These are phyloP conservation scores for Silvanus unidentatus DNA, from an alignment of 2,888 invertebrate species.

Conservation along the genomic window DNA sequence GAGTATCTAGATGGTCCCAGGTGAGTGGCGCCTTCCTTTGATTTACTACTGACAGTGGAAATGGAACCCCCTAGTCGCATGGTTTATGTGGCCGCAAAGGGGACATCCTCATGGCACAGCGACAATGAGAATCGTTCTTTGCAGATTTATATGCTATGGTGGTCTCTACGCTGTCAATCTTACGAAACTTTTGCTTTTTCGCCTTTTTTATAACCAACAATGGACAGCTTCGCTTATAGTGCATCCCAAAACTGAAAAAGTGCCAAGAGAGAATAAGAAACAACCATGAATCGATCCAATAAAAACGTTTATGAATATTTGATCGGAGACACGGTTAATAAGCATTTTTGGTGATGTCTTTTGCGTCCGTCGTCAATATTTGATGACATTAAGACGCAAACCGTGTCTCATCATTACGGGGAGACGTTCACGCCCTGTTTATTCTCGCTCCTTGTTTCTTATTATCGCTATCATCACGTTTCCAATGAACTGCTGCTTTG, in stretches of 20 bases:
- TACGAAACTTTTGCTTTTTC: constrained; percentile 15
- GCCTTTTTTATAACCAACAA: not conserved
- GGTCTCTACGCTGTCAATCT: constrained; percentile 45
- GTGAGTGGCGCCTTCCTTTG: constrained; percentile 46
- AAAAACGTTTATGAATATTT: constrained; percentile 1
- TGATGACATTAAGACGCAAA: constrained; percentile 47
- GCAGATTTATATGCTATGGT: constrained; percentile 38
- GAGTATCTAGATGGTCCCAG: constrained; percentile 39
- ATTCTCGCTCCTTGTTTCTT: constrained; percentile 19
- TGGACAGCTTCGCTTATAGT: no score
- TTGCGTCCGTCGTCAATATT: constrained; percentile 35
- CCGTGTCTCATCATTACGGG: constrained; percentile 45
- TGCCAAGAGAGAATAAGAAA: no score
- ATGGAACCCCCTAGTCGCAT: constrained; percentile 31
- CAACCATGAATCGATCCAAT: constrained; percentile 1
- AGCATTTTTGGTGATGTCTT: constrained; percentile 8
- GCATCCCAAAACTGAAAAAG: no score
- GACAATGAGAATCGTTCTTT: constrained; percentile 40
- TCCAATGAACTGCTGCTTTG: no score
- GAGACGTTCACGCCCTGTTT: constrained; percentile 17
- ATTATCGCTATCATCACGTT: no score
- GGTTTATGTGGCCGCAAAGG: constrained; percentile 40
- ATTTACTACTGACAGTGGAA: constrained; percentile 44
- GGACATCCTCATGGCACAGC: constrained; percentile 26
- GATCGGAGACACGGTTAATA: not conserved